Base-by-base conservation (phyloP, 2,888 invertebrate genomes). In the Conchocele bisecta region DNA sequence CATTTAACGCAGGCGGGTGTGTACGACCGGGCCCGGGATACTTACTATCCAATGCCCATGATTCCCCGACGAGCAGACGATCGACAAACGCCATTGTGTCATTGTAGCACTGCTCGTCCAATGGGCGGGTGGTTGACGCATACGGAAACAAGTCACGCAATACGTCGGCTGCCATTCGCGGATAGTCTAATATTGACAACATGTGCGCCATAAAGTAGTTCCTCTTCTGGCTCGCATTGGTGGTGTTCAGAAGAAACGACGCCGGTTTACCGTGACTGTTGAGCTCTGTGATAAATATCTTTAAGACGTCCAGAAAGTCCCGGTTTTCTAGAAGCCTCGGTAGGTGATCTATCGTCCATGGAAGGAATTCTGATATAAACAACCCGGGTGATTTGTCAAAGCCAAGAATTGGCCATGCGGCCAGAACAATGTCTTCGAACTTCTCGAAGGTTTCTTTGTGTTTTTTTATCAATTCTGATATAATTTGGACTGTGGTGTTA, bases 41-140 rank as follows among this genome's bases (percentile, higher is more conserved):
- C 77, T 71, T 72, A 82, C 82, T 81, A 46, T 66, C 42, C 9
- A 81, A 31, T 17, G 82, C 80, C 77, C 79, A 82, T 22, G 64
- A 58, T n/a, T 68, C 57, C 7, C 75, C 72, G 5, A 35, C 28
- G 9, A 79, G 39, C 15, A 82, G 54, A 6, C 66, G 37, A 51
- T 74, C 74, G 22, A 79, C 22, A 46, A 79, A 79, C 17, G 44
- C 59, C 77, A 81, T 82, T 5, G 66, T 69, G 35, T 77, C 79
- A 26, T 60, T 51, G 57, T 82, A 81, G 31, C 82, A 82, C 35
- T 68, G 61, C 4, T 65, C 69, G 24, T 59, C 63, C 9, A 81
- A 31, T 1, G n/a, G 11, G 37, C 53, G 63, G 44, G 65, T 54
- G 22, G 72, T 63, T 4, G 59, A 42, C 20, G 56, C 37, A 33